These are phyloP conservation scores for Leucoraja ocellata DNA, from an alignment of 2,797 vertebrate genomes.

Conservation along the genomic window DNA sequence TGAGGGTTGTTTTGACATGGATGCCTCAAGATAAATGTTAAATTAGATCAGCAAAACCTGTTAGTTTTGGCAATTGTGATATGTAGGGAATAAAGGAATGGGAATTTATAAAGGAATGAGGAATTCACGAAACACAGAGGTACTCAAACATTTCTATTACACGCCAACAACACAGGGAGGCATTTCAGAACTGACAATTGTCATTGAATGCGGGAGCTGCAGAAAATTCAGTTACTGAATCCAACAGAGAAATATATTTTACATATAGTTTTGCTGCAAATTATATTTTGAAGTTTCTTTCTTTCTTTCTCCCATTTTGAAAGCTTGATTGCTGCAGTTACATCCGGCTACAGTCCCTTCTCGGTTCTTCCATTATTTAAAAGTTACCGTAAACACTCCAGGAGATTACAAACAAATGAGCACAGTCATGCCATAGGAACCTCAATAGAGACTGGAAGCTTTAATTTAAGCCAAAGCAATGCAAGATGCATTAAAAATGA, in stretches of 20 bases:
- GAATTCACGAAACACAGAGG: neutral
- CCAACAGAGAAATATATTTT: neutral
- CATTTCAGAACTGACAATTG: neutral
- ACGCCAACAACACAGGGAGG: neutral
- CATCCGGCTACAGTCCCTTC: neutral
- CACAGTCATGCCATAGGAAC: neutral
- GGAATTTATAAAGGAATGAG: neutral
- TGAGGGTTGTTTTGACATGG: no score
- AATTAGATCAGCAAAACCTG: conserved; percentile 2
- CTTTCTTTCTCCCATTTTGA: conserved; percentile 5
- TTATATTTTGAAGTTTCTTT: neutral
- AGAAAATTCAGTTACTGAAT: conserved; percentile 1
- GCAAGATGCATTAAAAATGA: no score
- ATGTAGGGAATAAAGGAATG: neutral
- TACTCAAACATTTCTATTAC: neutral
- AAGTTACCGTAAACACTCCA: neutral
- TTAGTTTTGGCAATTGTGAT: neutral
- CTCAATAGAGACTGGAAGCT: neutral
- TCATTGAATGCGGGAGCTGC: neutral
- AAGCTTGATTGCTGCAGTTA: neutral
- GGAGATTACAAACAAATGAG: neutral
- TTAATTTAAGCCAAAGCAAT: neutral
- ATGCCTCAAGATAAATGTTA: neutral
- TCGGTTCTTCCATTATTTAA: neutral
- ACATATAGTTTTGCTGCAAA: neutral